Conservation (phyloP, 2,888 invertebrate species). For the Tipula vernalis region DNA sequence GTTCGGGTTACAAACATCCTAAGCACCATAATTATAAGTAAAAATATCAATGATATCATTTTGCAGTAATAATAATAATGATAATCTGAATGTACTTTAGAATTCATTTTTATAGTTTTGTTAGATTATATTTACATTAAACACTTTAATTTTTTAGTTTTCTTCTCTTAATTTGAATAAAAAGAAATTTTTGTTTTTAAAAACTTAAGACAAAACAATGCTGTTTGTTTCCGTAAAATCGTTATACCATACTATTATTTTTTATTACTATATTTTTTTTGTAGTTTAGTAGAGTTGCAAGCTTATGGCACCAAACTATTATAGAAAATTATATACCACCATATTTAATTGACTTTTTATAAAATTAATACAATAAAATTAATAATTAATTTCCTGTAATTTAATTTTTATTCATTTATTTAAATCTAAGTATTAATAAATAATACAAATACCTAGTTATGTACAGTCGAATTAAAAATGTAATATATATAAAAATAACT, state of each 20-base stretch:
- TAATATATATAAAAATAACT: neutral
- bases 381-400: constrained; percentile 8
- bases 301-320: neutral
- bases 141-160: neutral
- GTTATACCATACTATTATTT: neutral
- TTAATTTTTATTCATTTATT: neutral
- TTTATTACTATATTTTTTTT: neutral
- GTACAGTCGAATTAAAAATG: neutral
- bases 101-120: neutral
- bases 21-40: constrained; percentile 7
- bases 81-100: neutral
- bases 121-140: constrained; percentile 5
- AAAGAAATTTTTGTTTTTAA: neutral
- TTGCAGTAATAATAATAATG: constrained; percentile 5
- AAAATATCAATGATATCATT: neutral
- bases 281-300: neutral
- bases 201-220: neutral
- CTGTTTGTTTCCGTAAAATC: neutral
- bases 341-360: neutral
- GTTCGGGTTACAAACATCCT: constrained; percentile 6
- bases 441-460: neutral
- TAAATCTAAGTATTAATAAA: neutral
- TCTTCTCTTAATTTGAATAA: neutral
- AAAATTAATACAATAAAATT: neutral
- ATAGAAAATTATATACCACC: neutral